A percentile compares a stretch with the other conserved stretches of the same genome.
Conservation (phyloP, 1,140 invertebrate genomes). For the Callitettix versicolor region DNA sequence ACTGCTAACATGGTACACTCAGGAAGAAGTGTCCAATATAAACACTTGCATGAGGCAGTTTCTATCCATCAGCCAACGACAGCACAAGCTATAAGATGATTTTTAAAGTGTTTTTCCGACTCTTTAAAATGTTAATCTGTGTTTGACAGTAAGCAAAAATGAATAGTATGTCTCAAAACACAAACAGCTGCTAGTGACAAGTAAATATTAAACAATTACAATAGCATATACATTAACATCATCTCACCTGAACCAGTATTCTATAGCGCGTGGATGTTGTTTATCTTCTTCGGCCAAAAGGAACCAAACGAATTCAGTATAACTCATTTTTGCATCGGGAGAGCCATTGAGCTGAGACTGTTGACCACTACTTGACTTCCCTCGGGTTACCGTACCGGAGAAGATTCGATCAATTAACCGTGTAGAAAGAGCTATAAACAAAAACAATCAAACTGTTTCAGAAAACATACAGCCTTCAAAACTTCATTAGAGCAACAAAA, state of each 20-base stretch:
- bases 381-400: conserved; percentile 86
- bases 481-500: background rate
- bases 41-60: too few relatives aligned
- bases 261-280: conserved; percentile 84
- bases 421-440: conserved; percentile 74
- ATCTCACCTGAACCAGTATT: conserved; percentile 76
- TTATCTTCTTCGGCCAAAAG: conserved; percentile 98
- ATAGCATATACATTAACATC: background rate
- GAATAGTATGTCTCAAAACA: background rate
- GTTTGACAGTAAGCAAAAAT: too few relatives aligned
- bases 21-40: too few relatives aligned
- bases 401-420: conserved; percentile 96
- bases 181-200: background rate
- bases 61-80: too few relatives aligned
- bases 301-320: conserved; percentile 99
- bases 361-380: too few relatives aligned
- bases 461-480: background rate
- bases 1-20: too few relatives aligned
- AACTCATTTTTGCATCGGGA: conserved; percentile 74
- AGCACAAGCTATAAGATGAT: too few relatives aligned
- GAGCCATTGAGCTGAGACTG: conserved; percentile 27
- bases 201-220: too few relatives aligned
- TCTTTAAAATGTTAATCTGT: too few relatives aligned
- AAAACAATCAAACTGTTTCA: background rate
- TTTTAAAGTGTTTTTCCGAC: too few relatives aligned